phyloP scores from a whole-genome alignment of 2,113 vertebrate species.

The Tetrax tetrax region DNA sequence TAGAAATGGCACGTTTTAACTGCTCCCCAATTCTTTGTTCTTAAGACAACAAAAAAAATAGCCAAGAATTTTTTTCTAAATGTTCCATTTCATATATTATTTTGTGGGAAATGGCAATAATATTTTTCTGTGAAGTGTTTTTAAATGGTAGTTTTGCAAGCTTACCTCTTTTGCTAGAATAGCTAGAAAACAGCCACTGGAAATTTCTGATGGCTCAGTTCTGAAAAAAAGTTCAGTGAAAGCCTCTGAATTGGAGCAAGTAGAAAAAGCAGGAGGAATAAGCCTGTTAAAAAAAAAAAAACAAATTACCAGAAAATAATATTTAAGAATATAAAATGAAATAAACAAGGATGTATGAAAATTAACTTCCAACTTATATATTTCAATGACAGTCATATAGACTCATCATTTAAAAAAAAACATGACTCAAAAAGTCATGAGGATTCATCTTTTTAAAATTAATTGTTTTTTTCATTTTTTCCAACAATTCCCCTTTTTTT shows the following conservation, averaged over 20 bases:
- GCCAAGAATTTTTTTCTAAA: background rate
- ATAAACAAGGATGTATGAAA: background rate
- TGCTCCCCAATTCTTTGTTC: background rate
- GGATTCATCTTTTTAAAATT: background rate
- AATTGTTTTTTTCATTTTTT: background rate
- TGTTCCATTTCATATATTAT: background rate
- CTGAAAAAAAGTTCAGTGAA: conserved; percentile 79
- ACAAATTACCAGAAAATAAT: background rate
- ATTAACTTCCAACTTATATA: background rate
- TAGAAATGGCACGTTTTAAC: background rate
- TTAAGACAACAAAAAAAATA: background rate
- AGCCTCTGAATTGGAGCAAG: conserved; percentile 51
- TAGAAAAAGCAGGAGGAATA: conserved; percentile 75
- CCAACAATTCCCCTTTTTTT: background rate
- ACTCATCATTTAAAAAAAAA: background rate
- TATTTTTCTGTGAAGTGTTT: background rate
- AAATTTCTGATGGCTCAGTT: conserved; percentile 81
- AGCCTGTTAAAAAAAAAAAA: conserved; percentile 72
- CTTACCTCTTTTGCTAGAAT: conserved; percentile 86
- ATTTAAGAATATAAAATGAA: background rate
- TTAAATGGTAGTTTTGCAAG: background rate
- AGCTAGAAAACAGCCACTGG: conserved; percentile 90
- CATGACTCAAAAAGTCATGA: background rate
- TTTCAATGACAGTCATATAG: background rate
- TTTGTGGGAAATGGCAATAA: background rate